Conservation (phyloP, 2,113 vertebrate species). For the Procapra przewalskii region DNA sequence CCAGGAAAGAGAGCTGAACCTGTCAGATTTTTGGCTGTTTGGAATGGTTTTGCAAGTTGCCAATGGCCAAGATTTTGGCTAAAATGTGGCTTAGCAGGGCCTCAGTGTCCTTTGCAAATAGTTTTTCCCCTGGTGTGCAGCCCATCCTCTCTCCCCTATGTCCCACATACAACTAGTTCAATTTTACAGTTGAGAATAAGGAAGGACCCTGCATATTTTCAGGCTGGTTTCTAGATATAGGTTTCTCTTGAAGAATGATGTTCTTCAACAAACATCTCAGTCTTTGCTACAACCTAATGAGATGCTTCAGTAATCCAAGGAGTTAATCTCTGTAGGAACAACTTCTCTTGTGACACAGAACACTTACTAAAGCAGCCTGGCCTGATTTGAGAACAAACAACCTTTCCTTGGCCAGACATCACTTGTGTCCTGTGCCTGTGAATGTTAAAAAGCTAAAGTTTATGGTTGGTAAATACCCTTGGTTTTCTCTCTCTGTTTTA, state of each 20-base stretch:
- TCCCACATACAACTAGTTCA: neutral
- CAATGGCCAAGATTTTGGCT: neutral
- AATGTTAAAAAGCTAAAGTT: neutral
- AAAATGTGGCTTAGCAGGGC: neutral
- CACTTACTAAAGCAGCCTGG: neutral
- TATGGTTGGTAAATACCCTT: neutral
- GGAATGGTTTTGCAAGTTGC: slow-evolving; percentile 1
- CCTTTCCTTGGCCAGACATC: neutral
- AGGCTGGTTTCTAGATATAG: neutral
- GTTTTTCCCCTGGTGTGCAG: neutral
- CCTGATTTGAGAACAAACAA: neutral
- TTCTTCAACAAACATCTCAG: neutral
- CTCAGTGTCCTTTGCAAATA: neutral
- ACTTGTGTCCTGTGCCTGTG: neutral
- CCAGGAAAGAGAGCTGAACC: neutral
- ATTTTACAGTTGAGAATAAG: neutral
- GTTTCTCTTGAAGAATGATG: neutral
- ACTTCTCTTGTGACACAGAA: neutral
- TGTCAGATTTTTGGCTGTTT: neutral
- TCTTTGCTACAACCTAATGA: neutral
- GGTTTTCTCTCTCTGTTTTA: neutral
- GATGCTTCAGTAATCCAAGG: neutral
- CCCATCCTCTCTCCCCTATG: neutral
- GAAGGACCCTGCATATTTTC: neutral
- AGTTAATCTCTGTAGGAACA: neutral